Base-by-base conservation (phyloP, 2,113 vertebrate species). In the Halichoerus grypus region DNA sequence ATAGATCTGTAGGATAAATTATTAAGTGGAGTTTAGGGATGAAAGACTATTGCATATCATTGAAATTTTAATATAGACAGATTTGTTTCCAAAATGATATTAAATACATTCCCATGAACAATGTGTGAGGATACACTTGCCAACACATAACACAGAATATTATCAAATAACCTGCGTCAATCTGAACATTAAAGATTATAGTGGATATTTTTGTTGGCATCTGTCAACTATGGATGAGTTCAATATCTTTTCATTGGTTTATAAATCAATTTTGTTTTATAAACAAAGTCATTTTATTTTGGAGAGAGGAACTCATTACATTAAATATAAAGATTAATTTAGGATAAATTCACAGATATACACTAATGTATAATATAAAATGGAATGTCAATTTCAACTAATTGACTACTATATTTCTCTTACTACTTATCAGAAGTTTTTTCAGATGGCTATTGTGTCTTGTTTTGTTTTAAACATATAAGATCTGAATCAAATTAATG, bases 261-360 rank as follows among this genome's bases (percentile, higher is more conserved):
- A 88, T 4, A 80, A 83, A 91, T 61, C 3, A 57, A 53, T 77
- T 93, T 31, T 87, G 13, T 91, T 82, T 55, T 63, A 49, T 69
- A 79, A 88, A 96, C 15, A 94, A 81, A 57, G 61, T 55, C 11
- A 15, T 51, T 90, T 88, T 93, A 80, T 95, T 61, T 81, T 10
- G 13, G 51, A 83, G 14, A 71, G 10, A 55, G 65, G 31, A 79
- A 5, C 61, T 28, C 72, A 79, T 61, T 19, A 71, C 14, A n/a
- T 33, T 92, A 65, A 81, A 36, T 83, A 57, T 36, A 76, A 88
- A 88, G 5, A 36, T 74, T 76, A 65, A 39, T 82, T 59, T 91
- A 59, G 9, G 3, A 31, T 26, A 91, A 72, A 55, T 74, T 91
- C 81, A 39, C 31, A 91, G 42, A 94, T 19, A 46, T 2, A 51